Percentiles rank a stretch among this genome's conserved stretches.
phyloP scores from a whole-genome alignment of 2,888 invertebrate genomes.

The Shargacucullia verbasci region DNA sequence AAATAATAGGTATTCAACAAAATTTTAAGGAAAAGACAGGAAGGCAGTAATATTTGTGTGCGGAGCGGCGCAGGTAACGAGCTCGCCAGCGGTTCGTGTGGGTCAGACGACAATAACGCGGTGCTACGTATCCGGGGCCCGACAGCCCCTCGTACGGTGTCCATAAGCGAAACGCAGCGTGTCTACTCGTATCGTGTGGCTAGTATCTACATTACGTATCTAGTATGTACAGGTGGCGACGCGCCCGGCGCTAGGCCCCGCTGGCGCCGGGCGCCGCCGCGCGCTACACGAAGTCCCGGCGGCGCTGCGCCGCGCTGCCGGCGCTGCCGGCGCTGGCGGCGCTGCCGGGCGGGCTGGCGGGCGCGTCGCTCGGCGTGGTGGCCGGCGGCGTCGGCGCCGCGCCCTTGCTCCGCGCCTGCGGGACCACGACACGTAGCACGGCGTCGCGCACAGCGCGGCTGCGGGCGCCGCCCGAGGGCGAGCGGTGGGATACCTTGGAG shows the following conservation, averaged over 20 bases:
- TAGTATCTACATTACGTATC: conserved; percentile 36
- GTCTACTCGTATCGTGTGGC: conserved; percentile 41
- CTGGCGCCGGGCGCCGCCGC: conserved; percentile 62
- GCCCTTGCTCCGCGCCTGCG: conserved; percentile 81
- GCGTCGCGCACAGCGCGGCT: conserved; percentile 48
- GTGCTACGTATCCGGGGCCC: conserved; percentile 1
- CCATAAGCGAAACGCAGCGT: conserved; percentile 48
- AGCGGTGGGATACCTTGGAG: conserved; percentile 80
- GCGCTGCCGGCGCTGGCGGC: conserved; percentile 27
- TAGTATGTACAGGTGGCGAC: conserved; percentile 32
- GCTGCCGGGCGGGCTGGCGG: conserved; percentile 48
- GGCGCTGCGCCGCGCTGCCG: conserved; percentile 49
- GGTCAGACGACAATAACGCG: neutral
- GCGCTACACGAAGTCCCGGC: conserved; percentile 74
- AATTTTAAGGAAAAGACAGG: neutral
- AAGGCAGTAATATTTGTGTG: neutral
- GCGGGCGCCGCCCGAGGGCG: conserved; percentile 70
- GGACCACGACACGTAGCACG: conserved; percentile 30
- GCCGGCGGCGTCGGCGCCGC: conserved; percentile 53
- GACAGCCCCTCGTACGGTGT: conserved; percentile 23
- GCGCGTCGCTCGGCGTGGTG: too few species aligned
- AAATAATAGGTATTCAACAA: too few species aligned
- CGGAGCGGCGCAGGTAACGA: neutral
- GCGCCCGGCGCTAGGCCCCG: conserved; percentile 24
- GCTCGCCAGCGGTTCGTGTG: conserved; percentile 3